These are phyloP conservation scores for Melanotaenia nigrans DNA, from an alignment of 2,797 vertebrate genomes.

Conservation along the genomic window DNA sequence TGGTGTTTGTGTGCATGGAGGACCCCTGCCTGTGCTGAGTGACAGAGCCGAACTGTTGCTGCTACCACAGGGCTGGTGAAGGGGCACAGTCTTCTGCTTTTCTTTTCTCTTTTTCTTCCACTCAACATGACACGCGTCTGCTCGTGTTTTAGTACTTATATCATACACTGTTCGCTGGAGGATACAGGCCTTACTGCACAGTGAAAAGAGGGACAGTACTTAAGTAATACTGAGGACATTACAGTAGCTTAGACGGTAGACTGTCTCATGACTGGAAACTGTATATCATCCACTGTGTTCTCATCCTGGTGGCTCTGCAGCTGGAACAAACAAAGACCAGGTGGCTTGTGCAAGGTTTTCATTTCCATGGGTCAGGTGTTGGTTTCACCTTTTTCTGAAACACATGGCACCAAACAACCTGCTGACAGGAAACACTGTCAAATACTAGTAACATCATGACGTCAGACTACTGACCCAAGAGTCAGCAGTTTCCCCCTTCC, in stretches of 20 bases:
- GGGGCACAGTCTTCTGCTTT: conserved; percentile 11
- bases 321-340: conserved; percentile 29
- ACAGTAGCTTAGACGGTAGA: conserved; percentile 4
- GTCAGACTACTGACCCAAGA: conserved; percentile 56
- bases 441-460: conserved; percentile 52
- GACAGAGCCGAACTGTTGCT: conserved; percentile 65
- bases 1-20: conserved; percentile 61
- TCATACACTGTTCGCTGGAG: background rate
- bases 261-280: conserved; percentile 4
- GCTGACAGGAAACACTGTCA: conserved; percentile 72
- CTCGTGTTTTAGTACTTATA: background rate
- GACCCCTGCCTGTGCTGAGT: conserved; percentile 66
- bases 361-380: conserved; percentile 27
- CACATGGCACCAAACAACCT: conserved; percentile 62
- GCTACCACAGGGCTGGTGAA: conserved; percentile 41
- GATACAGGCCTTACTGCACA: conserved; percentile 1
- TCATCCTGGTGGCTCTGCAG: conserved; percentile 4
- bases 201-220: conserved; percentile 2
- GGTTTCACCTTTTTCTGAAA: conserved; percentile 3
- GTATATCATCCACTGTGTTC: background rate
- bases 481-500: conserved; percentile 15
- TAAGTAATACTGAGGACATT: conserved; percentile 12
- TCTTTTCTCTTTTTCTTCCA: conserved; percentile 7
- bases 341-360: conserved; percentile 15
- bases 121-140: background rate